These are phyloP conservation scores for Uloborus diversus DNA, from an alignment of 1,140 invertebrate genomes.

Conservation along the genomic window DNA sequence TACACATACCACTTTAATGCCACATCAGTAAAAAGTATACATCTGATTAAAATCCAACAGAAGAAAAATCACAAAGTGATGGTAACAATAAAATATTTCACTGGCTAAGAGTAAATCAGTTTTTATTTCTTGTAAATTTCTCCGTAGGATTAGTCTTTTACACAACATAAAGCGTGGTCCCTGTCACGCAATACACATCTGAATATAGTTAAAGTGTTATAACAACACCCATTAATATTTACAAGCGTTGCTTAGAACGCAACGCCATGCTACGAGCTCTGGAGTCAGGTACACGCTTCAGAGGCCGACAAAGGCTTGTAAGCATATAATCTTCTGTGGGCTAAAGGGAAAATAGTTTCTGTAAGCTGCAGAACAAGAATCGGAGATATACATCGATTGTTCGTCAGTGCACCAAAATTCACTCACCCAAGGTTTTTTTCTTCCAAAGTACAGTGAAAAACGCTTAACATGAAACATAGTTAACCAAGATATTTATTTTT, in stretches of 20 bases:
- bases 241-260: conserved; percentile 3
- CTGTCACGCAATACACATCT: background rate
- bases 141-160: background rate
- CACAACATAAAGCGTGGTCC: background rate
- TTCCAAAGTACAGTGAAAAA: no score
- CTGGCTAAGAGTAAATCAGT: background rate
- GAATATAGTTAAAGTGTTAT: background rate
- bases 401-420: no score
- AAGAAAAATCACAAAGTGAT: background rate
- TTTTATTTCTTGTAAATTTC: background rate
- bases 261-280: background rate
- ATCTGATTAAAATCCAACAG: conserved; percentile 1
- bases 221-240: background rate
- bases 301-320: no score
- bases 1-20: background rate
- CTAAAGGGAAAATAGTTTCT: no score
- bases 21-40: background rate
- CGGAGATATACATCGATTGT: no score
- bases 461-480: no score
- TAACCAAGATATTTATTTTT: no score
- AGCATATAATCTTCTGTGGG: no score
- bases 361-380: no score
- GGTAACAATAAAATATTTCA: background rate
- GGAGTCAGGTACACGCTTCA: background rate
- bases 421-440: no score